Conservation (phyloP, 2,888 invertebrate genomes). For the Ceriagrion tenellum region DNA sequence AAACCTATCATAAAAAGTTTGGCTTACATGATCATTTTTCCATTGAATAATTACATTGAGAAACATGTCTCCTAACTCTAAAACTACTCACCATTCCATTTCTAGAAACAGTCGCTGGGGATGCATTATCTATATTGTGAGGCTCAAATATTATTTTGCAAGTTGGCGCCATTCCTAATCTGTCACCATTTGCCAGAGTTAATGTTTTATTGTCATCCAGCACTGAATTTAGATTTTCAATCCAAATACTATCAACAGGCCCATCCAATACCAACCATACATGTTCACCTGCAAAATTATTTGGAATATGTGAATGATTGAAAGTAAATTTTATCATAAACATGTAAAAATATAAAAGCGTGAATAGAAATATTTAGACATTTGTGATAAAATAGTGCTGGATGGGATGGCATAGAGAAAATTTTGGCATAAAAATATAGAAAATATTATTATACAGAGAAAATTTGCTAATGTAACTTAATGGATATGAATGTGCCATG, state of each 20-base stretch:
- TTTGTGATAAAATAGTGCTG: too few relatives aligned
- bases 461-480: too few relatives aligned
- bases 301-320: background rate
- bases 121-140: constrained; percentile 98
- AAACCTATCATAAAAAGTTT: constrained; percentile 80
- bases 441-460: too few relatives aligned
- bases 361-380: background rate
- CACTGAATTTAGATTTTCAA: constrained; percentile 98
- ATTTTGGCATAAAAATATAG: too few relatives aligned
- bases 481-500: too few relatives aligned
- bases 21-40: background rate
- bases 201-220: constrained; percentile 97
- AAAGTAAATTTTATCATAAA: too few relatives aligned
- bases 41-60: background rate
- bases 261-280: constrained; percentile 98
- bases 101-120: constrained; percentile 96
- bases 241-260: constrained; percentile 98
- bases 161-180: constrained; percentile 94
- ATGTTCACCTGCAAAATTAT: constrained; percentile 83
- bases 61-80: background rate
- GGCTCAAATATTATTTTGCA: constrained; percentile 98
- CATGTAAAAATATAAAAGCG: background rate
- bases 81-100: constrained; percentile 87
- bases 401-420: too few relatives aligned
- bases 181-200: constrained; percentile 96